These are phyloP conservation scores for Centropus bengalensis DNA, from an alignment of 2,113 vertebrate genomes.

Conservation along the genomic window DNA sequence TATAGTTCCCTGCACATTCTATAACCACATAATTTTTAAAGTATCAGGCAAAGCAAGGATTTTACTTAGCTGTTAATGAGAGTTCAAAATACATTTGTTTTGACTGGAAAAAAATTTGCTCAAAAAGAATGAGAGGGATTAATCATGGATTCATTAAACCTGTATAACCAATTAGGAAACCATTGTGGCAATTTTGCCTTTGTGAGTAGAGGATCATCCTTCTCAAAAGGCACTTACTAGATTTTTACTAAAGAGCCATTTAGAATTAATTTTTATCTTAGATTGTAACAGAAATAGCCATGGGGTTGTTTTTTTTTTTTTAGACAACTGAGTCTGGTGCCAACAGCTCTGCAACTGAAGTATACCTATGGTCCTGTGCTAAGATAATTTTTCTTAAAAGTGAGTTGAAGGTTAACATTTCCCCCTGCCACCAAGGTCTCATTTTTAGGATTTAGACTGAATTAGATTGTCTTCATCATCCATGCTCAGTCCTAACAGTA, in stretches of 20 bases:
- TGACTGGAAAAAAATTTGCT: background rate
- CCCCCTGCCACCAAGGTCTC: background rate
- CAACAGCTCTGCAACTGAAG: background rate
- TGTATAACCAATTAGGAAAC: background rate
- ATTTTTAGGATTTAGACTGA: background rate
- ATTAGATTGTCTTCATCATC: background rate
- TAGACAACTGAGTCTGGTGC: background rate
- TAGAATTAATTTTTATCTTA: background rate
- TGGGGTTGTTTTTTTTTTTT: background rate
- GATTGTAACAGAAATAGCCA: background rate
- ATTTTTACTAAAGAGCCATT: background rate
- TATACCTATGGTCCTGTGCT: background rate
- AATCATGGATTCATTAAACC: background rate
- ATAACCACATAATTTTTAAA: background rate
- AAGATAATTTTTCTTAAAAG: background rate
- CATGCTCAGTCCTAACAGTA: no score
- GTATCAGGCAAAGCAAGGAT: conserved; percentile 12
- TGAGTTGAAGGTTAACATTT: background rate
- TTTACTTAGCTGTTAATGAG: background rate
- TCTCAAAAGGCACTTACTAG: background rate
- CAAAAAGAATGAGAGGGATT: background rate
- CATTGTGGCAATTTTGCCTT: background rate
- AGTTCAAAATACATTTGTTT: background rate
- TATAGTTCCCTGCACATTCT: background rate
- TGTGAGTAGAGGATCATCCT: background rate